phyloP scores from a whole-genome alignment of 2,797 vertebrate genomes.

The Galago senegalensis region DNA sequence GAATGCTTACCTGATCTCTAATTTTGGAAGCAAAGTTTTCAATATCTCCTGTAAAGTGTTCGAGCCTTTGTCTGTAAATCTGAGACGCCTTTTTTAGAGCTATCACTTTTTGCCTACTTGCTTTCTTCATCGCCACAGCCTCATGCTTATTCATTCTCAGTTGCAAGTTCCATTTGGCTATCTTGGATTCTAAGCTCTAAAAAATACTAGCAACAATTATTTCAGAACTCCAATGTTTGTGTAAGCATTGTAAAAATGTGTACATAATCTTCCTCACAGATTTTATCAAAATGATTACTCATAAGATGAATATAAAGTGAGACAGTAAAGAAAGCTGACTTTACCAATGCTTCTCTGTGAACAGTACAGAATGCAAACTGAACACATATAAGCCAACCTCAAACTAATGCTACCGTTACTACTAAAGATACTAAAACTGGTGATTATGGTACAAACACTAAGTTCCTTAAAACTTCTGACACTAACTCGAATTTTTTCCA shows the following conservation, averaged over 20 bases:
- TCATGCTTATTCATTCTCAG: conserved; percentile 87
- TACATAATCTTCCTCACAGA: conserved; percentile 42
- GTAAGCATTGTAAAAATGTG: conserved; percentile 70
- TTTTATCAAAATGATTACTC: conserved; percentile 56
- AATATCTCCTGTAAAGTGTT: conserved; percentile 89
- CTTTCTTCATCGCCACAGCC: conserved; percentile 87
- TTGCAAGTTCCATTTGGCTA: conserved; percentile 90
- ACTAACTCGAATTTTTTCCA: conserved; percentile 6
- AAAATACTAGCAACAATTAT: conserved; percentile 65
- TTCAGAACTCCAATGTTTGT: conserved; percentile 50
- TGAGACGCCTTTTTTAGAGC: conserved; percentile 92
- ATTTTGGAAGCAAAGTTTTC: conserved; percentile 91
- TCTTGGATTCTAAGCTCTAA: conserved; percentile 92
- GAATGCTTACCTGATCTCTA: conserved; percentile 90
- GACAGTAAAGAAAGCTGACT: conserved; percentile 1
- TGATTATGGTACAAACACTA: conserved; percentile 40
- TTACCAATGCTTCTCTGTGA: conserved; percentile 58
- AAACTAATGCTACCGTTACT: conserved; percentile 33
- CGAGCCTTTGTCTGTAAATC: conserved; percentile 91
- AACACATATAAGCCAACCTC: background rate
- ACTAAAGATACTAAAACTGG: conserved; percentile 18
- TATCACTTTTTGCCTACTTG: conserved; percentile 88
- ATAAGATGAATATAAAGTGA: conserved; percentile 37
- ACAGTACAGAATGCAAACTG: conserved; percentile 17
- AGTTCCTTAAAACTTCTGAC: conserved; percentile 7